Evolutionary conservation across 2,113 vertebrate genomes (phyloP), one percentile per base, ranked within the genome.

Genomic region (Formicarius rufipectus): DNA sequence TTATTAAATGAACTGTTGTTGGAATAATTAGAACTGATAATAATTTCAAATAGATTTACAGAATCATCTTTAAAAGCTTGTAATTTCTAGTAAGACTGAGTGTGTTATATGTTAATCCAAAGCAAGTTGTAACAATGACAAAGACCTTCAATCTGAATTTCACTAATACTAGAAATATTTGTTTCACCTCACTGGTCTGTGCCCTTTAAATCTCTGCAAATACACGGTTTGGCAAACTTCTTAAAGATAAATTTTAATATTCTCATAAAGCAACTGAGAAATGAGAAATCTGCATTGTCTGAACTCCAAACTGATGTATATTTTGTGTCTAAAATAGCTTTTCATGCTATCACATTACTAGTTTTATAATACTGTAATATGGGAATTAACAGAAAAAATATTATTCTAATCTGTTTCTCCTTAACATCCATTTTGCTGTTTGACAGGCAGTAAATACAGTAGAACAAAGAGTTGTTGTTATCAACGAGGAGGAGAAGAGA

Each of bases 401-500:
- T 1, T 62, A 6, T 18, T 91, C 25, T 59, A 10, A 18, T 44
- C 52, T 90, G 2, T 83, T 82, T 82, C 35, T 75, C 40, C 39
- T 56, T 85, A 72, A 67, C 25, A 50, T 92, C 1, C 8, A 33
- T 69, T 94, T 68, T 90, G 24, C 53, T 86, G 33, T 93, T 93
- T 71, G 59, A 73, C 87, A 99, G 99, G 99, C 99, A 52, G 99
- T 99, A 35, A 98, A 97, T 97, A 98, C 99, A 0, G 99, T 99
- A 71, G 90, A 98, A 37, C 99, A 99, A 93, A 98, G 96, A 7
- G 96, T 99, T 66, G 58, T 99, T 69, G 93, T 99, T 42, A 97
- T 99, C 30, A 87, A 95, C 0, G 99, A 99, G 93, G 99, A 99
- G 42, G 99, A 99, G 37, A 99, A 99, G 91, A 98, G 98, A 94